phyloP scores from a whole-genome alignment of 2,113 vertebrate species.

The Seriola quinqueradiata region DNA sequence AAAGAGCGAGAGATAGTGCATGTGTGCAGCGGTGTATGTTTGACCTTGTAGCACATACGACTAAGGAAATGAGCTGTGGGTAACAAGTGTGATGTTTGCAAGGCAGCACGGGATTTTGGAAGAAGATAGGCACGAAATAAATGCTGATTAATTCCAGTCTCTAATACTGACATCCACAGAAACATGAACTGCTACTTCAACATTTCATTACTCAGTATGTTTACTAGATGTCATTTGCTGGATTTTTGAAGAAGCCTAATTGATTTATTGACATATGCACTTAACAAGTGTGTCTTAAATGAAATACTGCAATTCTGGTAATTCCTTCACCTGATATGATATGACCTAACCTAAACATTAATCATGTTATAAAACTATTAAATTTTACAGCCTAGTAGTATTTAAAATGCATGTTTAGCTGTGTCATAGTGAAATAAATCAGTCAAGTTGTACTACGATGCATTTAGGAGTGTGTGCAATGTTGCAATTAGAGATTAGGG shows the following conservation, averaged over 20 bases:
- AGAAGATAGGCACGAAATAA: constrained; percentile 22
- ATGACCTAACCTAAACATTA: not conserved
- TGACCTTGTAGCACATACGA: constrained; percentile 39
- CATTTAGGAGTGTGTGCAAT: not conserved
- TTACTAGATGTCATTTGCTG: not conserved
- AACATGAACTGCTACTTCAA: not conserved
- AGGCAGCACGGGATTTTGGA: constrained; percentile 10
- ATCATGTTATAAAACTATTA: not conserved
- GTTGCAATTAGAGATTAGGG: constrained; percentile 2
- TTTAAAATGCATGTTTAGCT: not conserved
- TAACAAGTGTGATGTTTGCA: constrained; percentile 41
- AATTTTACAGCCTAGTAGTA: not conserved
- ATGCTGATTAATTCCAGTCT: not conserved
- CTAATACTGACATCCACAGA: constrained; percentile 2
- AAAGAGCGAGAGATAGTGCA: not conserved
- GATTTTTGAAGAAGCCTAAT: not conserved
- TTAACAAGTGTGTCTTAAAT: not conserved
- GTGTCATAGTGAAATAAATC: not conserved
- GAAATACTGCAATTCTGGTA: not conserved
- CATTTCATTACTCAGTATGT: not conserved
- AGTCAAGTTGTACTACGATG: not conserved
- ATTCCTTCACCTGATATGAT: not conserved
- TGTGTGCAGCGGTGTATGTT: constrained; percentile 19
- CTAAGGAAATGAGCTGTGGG: constrained; percentile 42
- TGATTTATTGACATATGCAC: not conserved